A percentile compares a stretch with the other conserved stretches of the same genome.
These are phyloP conservation scores for Caerostris darwini DNA, from an alignment of 1,140 invertebrate species.

Conservation along the genomic window DNA sequence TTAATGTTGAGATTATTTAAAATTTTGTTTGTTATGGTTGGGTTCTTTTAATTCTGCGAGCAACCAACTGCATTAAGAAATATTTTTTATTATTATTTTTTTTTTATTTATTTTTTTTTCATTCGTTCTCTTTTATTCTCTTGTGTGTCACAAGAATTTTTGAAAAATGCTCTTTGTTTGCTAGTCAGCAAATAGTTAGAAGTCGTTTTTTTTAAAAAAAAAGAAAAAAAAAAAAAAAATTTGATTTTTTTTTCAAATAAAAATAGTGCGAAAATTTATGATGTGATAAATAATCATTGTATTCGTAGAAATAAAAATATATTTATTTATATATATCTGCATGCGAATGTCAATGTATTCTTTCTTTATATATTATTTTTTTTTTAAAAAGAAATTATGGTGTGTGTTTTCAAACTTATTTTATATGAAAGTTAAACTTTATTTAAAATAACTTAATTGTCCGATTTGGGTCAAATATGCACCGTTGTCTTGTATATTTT, in stretches of 20 bases:
- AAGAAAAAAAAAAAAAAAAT: neutral
- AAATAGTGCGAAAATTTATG: neutral
- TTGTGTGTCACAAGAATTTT: slow-evolving; percentile 17
- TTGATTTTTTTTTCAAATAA: neutral
- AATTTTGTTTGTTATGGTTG: slow-evolving; percentile 4
- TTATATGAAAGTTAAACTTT: too few species aligned
- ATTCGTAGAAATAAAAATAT: too few species aligned
- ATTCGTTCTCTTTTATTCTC: neutral
- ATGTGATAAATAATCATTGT: neutral
- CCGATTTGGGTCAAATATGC: too few species aligned
- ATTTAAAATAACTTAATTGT: too few species aligned
- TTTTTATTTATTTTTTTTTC: neutral
- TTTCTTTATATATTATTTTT: too few species aligned
- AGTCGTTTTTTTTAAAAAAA: neutral
- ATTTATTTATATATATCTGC: too few species aligned
- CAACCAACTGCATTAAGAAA: slow-evolving; percentile 23
- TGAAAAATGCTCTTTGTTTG: slow-evolving; percentile 62
- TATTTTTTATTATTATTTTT: neutral
- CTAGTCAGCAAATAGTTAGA: slow-evolving; percentile 1
- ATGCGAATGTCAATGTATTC: too few species aligned
- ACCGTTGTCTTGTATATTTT: too few species aligned
- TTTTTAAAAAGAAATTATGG: too few species aligned
- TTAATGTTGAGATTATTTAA: slow-evolving; percentile 22
- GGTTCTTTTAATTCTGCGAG: slow-evolving; percentile 4
- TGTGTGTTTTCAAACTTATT: too few species aligned